A percentile compares a stretch with the other conserved stretches of the same genome.
Conservation (phyloP, 2,113 vertebrate species). For the Paratilapia polleni region DNA sequence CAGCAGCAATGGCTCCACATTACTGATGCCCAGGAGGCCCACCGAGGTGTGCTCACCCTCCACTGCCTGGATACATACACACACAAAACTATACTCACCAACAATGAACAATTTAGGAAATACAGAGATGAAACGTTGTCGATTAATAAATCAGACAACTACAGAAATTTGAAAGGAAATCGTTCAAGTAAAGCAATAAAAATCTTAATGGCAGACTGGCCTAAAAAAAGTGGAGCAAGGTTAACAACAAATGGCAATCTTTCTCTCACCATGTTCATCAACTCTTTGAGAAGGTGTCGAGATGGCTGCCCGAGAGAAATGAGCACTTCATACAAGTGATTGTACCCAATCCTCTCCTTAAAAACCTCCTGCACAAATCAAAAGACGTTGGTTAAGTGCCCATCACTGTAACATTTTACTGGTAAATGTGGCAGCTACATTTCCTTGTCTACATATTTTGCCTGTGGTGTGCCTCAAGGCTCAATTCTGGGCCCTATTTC, state of each 20-base stretch:
- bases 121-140: background rate
- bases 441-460: too few relatives aligned
- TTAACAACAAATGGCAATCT: background rate
- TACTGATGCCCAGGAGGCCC: slow-evolving; percentile 95
- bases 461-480: background rate
- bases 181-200: background rate
- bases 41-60: slow-evolving; percentile 97
- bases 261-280: slow-evolving; percentile 96
- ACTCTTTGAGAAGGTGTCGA: slow-evolving; percentile 91
- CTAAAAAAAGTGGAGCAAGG: too few relatives aligned
- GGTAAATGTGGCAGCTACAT: too few relatives aligned
- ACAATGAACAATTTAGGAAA: background rate
- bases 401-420: background rate
- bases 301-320: slow-evolving; percentile 93
- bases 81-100: background rate
- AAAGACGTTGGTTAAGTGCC: background rate
- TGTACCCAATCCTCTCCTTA: slow-evolving; percentile 97
- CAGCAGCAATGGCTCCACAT: slow-evolving; percentile 94
- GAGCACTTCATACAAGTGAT: slow-evolving; percentile 93
- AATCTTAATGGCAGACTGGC: background rate
- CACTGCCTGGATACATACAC: slow-evolving; percentile 83
- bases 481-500: background rate
- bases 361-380: slow-evolving; percentile 89
- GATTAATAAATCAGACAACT: background rate
- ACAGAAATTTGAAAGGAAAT: background rate